Evolutionary conservation across 2,888 invertebrate species (phyloP), one percentile per base, ranked within the genome.

Genomic region (Zonitis immaculata): DNA sequence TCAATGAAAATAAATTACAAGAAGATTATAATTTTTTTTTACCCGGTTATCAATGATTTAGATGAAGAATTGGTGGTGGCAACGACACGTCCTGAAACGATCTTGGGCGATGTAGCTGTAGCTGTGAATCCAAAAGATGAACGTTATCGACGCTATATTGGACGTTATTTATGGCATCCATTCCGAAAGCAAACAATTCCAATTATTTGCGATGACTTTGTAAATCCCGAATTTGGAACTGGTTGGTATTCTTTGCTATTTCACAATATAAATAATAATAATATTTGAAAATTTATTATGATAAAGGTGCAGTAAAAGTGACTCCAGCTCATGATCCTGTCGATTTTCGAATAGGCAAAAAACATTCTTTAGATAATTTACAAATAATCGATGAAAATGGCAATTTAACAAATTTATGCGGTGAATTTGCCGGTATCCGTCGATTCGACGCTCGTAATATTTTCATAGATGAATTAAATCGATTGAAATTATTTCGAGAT

Each of bases 301-400:
- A n/a, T 28, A 5, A 60, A 88, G 92, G 98, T 63, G 97, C 96
- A 54, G 99, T 99, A 0, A 99, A 99, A 79, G 93, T 99, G 56
- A 98, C 98, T 1, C 98, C 99, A 0, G 97, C 95, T 2, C 99
- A 99, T 76, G 97, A 99, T 76, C 90, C 87, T 28, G 93, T 92
- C 70, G 99, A 99, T 79, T 99, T 96, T 74, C 96, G 96, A 69
- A 88, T 95, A 42, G 98, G 93, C 30, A 89, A 91, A 69, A 82
- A 95, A 6, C 94, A 95, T 74, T 83, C 87, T 60, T 78, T 99
- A 57, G 87, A 88, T 0, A 89, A 91, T 72, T 82, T 97, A 60
- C 94, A 87, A 30, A 90, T 98, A 51, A 87, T 99, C 57, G 88
- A 91, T 66, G 97, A 96, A 66, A 87, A 88, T 58, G 99, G 99